Percentiles rank a stretch among this genome's conserved stretches.
phyloP scores from a whole-genome alignment of 2,888 invertebrate genomes.

The Chironomus tentans region DNA sequence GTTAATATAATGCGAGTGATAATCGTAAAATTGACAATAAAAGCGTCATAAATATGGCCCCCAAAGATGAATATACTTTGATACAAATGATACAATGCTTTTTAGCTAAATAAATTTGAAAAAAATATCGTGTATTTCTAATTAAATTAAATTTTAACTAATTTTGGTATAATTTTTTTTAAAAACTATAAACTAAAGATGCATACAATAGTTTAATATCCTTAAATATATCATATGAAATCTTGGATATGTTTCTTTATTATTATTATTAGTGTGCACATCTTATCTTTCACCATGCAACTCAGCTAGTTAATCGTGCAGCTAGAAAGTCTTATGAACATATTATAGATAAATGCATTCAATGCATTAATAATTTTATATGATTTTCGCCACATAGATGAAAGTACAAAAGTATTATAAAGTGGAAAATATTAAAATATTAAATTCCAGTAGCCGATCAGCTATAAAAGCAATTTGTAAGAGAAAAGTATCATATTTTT shows the following conservation, averaged over 20 bases:
- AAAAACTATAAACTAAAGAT: too few relatives aligned
- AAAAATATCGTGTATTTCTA: too few relatives aligned
- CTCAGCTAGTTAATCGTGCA: too few relatives aligned
- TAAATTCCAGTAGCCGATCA: conserved; percentile 23
- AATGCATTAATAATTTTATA: background rate
- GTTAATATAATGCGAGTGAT: conserved; percentile 19
- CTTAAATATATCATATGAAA: too few relatives aligned
- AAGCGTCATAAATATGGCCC: conserved; percentile 8
- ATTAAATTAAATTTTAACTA: too few relatives aligned
- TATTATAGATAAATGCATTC: too few relatives aligned
- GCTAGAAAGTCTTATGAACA: background rate
- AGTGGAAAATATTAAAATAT: background rate
- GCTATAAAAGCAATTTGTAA: conserved; percentile 23
- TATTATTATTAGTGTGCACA: too few relatives aligned
- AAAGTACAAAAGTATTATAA: background rate
- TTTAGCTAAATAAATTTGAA: too few relatives aligned
- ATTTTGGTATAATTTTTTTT: too few relatives aligned
- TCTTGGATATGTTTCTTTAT: too few relatives aligned
- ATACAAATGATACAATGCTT: too few relatives aligned
- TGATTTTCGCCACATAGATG: conserved; percentile 14
- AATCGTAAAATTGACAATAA: conserved; percentile 24
- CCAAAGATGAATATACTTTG: background rate
- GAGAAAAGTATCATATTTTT: conserved; percentile 9
- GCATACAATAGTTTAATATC: too few relatives aligned
- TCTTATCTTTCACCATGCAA: background rate